Evolutionary conservation across 2,888 invertebrate genomes (phyloP).

Genomic region (Meteorus colon): DNA sequence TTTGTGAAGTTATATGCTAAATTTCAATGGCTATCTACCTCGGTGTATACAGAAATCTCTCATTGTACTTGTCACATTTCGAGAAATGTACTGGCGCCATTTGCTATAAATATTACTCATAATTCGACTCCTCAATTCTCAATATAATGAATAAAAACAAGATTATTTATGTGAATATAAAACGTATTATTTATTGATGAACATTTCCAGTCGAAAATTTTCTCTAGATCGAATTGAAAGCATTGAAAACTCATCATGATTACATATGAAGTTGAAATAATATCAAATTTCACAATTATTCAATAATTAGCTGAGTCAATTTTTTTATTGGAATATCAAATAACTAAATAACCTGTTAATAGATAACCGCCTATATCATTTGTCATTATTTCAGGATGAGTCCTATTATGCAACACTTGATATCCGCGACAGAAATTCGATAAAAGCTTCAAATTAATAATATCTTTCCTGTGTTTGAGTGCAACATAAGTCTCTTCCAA

Average conservation of each 20-base stretch:
- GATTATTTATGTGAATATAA: background rate
- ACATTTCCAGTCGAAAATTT: background rate
- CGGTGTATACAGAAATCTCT: too few species aligned
- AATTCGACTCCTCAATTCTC: too few species aligned
- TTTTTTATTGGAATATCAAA: slow-evolving; percentile 38
- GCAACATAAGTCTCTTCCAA: slow-evolving; percentile 87
- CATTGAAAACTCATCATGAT: background rate
- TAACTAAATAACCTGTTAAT: slow-evolving; percentile 79
- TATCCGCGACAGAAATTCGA: slow-evolving; percentile 93
- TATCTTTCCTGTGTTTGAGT: slow-evolving; percentile 82
- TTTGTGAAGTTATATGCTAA: too few species aligned
- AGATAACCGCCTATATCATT: slow-evolving; percentile 91
- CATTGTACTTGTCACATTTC: background rate
- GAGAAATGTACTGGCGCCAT: too few species aligned
- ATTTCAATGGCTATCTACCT: too few species aligned
- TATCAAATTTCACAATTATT: background rate
- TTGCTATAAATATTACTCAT: too few species aligned
- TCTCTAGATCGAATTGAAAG: background rate
- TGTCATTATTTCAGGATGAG: slow-evolving; percentile 96
- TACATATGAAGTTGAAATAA: background rate
- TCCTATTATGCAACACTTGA: slow-evolving; percentile 92
- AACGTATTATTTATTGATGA: background rate
- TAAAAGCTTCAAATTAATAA: slow-evolving; percentile 85
- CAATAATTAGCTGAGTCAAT: background rate
- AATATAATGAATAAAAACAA: background rate